Conservation (phyloP, 1,140 invertebrate species). For the Danaus plexippus region DNA sequence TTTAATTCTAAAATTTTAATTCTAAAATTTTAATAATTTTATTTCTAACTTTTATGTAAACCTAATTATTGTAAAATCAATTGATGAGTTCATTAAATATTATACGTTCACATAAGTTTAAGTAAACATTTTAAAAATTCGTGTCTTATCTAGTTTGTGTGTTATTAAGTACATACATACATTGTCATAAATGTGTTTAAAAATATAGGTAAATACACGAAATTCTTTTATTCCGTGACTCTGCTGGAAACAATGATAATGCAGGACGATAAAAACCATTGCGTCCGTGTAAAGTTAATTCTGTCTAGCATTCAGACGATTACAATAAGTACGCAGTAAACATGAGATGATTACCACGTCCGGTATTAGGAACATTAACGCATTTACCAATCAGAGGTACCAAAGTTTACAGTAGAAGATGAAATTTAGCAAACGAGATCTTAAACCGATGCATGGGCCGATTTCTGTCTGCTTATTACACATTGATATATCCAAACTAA, state of each 20-base stretch:
- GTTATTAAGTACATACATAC: slow-evolving; percentile 8
- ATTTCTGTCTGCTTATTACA: too few species aligned
- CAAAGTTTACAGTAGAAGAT: slow-evolving; percentile 20
- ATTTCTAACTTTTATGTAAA: too few species aligned
- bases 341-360: slow-evolving; percentile 60
- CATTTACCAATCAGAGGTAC: slow-evolving; percentile 53
- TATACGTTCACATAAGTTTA: slow-evolving; percentile 4
- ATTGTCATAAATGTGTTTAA: slow-evolving; percentile 2
- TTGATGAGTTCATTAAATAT: slow-evolving; percentile 10
- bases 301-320: slow-evolving; percentile 41
- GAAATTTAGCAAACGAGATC: too few species aligned
- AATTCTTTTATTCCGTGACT: slow-evolving; percentile 21
- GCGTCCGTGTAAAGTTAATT: slow-evolving; percentile 54
- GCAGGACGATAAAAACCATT: slow-evolving; percentile 35
- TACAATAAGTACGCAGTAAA: slow-evolving; percentile 56
- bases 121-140: slow-evolving; percentile 26
- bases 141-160: slow-evolving; percentile 31
- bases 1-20: too few species aligned
- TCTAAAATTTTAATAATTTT: too few species aligned
- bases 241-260: slow-evolving; percentile 22
- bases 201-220: not conserved
- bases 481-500: too few species aligned
- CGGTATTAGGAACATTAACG: slow-evolving; percentile 43
- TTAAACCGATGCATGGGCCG: too few species aligned
- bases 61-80: slow-evolving; percentile 1